Percentiles rank a stretch among this genome's conserved stretches.
These are phyloP conservation scores for Phyllotreta striolata DNA, from an alignment of 2,888 invertebrate genomes.

Conservation along the genomic window DNA sequence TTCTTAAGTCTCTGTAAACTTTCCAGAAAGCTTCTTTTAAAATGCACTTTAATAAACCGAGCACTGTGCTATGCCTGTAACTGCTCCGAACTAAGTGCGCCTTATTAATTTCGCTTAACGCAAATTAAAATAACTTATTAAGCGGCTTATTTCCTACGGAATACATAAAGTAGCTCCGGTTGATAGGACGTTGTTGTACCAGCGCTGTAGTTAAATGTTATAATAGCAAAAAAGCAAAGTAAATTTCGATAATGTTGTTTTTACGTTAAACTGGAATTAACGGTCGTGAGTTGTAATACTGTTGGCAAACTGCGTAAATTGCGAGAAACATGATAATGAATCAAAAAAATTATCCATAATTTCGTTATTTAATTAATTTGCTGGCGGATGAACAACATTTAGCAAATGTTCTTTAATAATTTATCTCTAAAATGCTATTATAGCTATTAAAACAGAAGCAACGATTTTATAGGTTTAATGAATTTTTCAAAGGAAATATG, in stretches of 20 bases:
- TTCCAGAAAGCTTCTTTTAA: conserved; percentile 3
- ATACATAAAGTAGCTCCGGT: conserved; percentile 8
- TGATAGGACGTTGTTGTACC: background rate
- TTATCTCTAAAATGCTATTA: too few relatives aligned
- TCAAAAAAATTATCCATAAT: too few relatives aligned
- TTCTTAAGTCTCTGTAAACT: conserved; percentile 11
- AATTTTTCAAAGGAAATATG: background rate
- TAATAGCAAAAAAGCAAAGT: background rate
- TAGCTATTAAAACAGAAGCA: too few relatives aligned
- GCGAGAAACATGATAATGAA: too few relatives aligned
- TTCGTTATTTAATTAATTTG: too few relatives aligned
- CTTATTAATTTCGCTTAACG: conserved; percentile 27
- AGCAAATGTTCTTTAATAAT: too few relatives aligned
- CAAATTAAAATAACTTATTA: conserved; percentile 20
- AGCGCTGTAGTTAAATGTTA: background rate
- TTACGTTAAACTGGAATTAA: too few relatives aligned
- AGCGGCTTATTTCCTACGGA: conserved; percentile 16
- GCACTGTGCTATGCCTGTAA: conserved; percentile 11
- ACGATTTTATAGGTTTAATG: too few relatives aligned
- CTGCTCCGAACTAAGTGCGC: conserved; percentile 17
- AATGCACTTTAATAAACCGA: conserved; percentile 13
- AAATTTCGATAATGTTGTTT: conserved; percentile 2
- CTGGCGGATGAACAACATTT: too few relatives aligned
- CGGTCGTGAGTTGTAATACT: too few relatives aligned
- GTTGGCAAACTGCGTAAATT: too few relatives aligned